Base-by-base conservation (phyloP, 2,888 invertebrate genomes). In the Chrysodeixis includens region DNA sequence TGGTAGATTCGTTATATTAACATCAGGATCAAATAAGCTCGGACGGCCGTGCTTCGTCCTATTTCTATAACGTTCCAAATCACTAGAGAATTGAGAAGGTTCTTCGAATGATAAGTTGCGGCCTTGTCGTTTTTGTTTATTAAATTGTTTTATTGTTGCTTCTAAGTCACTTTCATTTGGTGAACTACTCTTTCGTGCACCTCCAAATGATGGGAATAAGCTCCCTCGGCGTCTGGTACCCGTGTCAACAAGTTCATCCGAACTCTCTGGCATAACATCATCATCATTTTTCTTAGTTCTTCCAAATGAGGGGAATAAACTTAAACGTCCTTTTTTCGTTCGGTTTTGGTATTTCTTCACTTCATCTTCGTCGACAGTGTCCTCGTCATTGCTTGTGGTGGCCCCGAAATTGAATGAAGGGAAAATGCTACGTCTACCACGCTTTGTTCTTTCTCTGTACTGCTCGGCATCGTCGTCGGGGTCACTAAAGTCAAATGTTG, bases 1-100 rank as follows among this genome's bases (percentile, higher is more conserved):
- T 26, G 93, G 90, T 35, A 94, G 83, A 74, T 81, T 88, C 53
- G 89, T 82, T 70, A 94, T 88, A 66, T 94, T 93, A 2, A 95
- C 83, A 72, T 94, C 91, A 16, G 94, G 92, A 65, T 94, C 94
- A 66, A 95, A 96, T 53, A 94, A 83, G 76, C 94, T 95, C 12
- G 88, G 90, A 32, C 94, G 90, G 49, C 95, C 95, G 66, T 88
- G 87, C 76, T 84, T 90, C n/a, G 92, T 93, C 82, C 74, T 91
- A 54, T 92, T 93, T 77, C 85, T 91, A 64, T 94, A 94, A 65
- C 85, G 89, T 66, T 93, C 92, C 72, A 94, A 83, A 52, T 94
- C 93, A 73, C 76, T 88, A 49, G 88, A 85, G 32, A 89, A 87
- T 60, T 88, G 83, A 57, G 83, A 71, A 60, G 92, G 91, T 46